phyloP scores from a whole-genome alignment of 1,140 invertebrate species.

The Pogonognathellus flavescens region DNA sequence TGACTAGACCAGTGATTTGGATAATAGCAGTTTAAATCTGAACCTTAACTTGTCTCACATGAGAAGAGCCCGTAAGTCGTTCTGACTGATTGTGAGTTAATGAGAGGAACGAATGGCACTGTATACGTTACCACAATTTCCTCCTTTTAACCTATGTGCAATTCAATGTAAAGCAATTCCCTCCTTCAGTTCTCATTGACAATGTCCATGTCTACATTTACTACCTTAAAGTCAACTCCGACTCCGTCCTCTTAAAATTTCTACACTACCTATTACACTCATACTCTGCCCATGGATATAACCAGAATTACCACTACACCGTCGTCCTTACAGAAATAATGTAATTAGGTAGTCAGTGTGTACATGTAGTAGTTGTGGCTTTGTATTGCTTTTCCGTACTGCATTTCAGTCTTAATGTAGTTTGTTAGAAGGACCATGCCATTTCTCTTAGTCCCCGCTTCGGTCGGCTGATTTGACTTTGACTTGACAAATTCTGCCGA shows the following conservation, averaged over 20 bases:
- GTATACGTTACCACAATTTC: slow-evolving; percentile 1
- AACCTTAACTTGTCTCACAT: slow-evolving; percentile 42
- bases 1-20: background rate
- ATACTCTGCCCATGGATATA: background rate
- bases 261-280: background rate
- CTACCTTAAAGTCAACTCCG: background rate
- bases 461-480: slow-evolving; percentile 11
- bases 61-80: slow-evolving; percentile 34
- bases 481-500: background rate
- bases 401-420: background rate
- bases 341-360: background rate
- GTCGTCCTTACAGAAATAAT: background rate
- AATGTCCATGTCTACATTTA: background rate
- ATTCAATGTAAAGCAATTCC: slow-evolving; percentile 16
- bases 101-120: slow-evolving; percentile 48
- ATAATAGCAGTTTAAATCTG: slow-evolving; percentile 37
- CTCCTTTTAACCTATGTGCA: slow-evolving; percentile 9
- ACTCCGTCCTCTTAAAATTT: background rate
- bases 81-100: slow-evolving; percentile 43
- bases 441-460: background rate
- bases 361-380: background rate
- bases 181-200: slow-evolving; percentile 3
- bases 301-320: background rate
- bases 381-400: background rate
- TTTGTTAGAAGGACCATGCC: too few species aligned